Evolutionary conservation across 2,888 invertebrate genomes (phyloP), one percentile per base, ranked within the genome.

Genomic region (Drosophila gaucha): DNA sequence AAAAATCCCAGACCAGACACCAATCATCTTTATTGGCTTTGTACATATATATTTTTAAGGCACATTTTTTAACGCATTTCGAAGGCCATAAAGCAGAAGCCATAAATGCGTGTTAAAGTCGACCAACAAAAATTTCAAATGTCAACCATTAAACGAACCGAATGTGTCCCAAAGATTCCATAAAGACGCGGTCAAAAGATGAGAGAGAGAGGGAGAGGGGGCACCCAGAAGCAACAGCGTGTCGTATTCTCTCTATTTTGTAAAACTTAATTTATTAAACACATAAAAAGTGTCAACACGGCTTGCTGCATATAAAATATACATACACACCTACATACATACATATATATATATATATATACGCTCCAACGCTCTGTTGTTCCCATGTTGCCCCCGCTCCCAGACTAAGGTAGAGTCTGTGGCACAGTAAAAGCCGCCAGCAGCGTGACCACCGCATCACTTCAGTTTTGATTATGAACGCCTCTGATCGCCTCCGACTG

Each of bases 241-340:
- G 51, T 70, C 55, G 59, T 49, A 51, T 68, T 62, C 51, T 75
- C 60, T 84, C 73, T 85, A 87, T 87, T 82, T 82, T 82, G 82
- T 85, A 87, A 82, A 78, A 78, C 69, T 83, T 75, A 76, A 86
- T 83, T 87, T 83, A 83, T 85, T 85, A 78, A 84, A 87, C 80
- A 80, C 89, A 89, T 89, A 89, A 86, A 89, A 89, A 88, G 86
- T 86, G 86, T 86, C 86, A 86, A 86, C 86, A 80, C 86, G 88
- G 70, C 64, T 74, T 87, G 84, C 82, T 73, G 79, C 86, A 82
- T 85, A 82, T 87, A 73, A 82, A 82, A 87, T 70, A 82, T 9
- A 41, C 4, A 41, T 1, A 41, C 9, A 24, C 22, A 14, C 6
- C 14, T 1, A 41, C 6, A 41, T 4, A 22, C 9, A 24, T 5